phyloP scores from a whole-genome alignment of 1,140 invertebrate species.

The Camponotus vicinus region DNA sequence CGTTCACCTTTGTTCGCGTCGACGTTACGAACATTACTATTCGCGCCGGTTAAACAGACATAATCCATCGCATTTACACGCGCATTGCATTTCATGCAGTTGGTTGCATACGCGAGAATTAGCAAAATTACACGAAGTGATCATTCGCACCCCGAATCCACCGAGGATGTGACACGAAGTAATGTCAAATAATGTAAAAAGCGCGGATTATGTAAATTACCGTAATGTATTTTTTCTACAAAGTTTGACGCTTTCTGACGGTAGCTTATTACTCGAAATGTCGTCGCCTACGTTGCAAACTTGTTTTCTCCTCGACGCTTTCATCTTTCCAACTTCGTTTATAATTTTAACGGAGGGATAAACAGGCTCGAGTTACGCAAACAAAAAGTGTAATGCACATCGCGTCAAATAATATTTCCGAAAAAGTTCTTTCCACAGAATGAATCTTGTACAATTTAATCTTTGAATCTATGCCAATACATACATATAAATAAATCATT shows the following conservation, averaged over 20 bases:
- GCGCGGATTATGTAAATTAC: slow-evolving; percentile 55
- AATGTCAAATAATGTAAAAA: slow-evolving; percentile 29
- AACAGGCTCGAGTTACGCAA: not conserved
- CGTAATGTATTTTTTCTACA: slow-evolving; percentile 27
- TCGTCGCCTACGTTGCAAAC: slow-evolving; percentile 2
- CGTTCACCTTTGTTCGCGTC: not conserved
- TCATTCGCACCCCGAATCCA: not conserved
- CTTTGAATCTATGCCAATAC: not conserved
- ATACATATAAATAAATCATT: not conserved
- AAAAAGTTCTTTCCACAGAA: not conserved
- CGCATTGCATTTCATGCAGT: not conserved
- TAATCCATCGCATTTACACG: slow-evolving; percentile 10
- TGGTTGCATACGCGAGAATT: not conserved
- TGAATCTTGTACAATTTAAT: not conserved
- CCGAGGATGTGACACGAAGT: not conserved
- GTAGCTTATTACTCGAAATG: slow-evolving; percentile 27
- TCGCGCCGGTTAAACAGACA: slow-evolving; percentile 12
- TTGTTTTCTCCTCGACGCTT: not conserved
- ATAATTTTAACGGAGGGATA: not conserved
- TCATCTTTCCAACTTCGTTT: slow-evolving; percentile 3
- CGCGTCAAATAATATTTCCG: not conserved
- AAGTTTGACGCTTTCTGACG: slow-evolving; percentile 24
- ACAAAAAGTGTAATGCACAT: not conserved
- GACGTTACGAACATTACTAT: not conserved
- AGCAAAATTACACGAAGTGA: not conserved